Base-by-base conservation (phyloP, 2,113 vertebrate species). In the Neogobius melanostomus region DNA sequence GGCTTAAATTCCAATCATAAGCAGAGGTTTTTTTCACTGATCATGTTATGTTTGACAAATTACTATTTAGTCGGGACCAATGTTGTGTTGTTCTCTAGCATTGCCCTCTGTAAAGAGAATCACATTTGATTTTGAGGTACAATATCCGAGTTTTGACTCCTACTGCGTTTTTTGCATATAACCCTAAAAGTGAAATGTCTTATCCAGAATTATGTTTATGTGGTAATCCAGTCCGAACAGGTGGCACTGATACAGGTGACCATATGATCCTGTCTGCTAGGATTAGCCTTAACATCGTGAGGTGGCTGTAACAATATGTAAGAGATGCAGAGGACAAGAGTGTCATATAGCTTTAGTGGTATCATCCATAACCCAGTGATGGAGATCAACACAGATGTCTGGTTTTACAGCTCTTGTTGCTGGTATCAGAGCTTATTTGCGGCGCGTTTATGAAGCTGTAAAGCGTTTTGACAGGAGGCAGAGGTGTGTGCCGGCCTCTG, bases 261-360 rank as follows among this genome's bases (percentile, higher is more conserved):
- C 87, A 75, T 79, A 87, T 72, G 77, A 85, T 75, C 64, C 81
- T 77, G 87, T 84, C 87, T 80, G 46, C 77, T 71, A 72, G 79
- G 74, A 89, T 89, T 90, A 89, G 76, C 75, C 83, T 71, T 69
- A 74, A 69, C 53, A 73, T 47, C 60, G 66, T 72, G 64, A 71
- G 68, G 70, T 82, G 70, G 77, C 82, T 84, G 56, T 59, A 59
- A 84, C 66, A 74, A 60, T 71, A 86, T 85, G 90, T 88, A 85
- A 76, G 71, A 77, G 72, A 66, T 77, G 74, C 76, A 77, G 80
- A 84, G 69, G 42, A 61, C 8, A 83, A 64, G 79, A 61, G 49
- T 45, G 66, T 64, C 51, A 66, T 70, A 69, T 72, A 67, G 71
- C 85, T 83, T 72, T 71, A 47, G 52, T 8, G 0, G 52, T 73